Evolutionary conservation across 1,140 invertebrate genomes (phyloP).

Genomic region (Drosophila guanche): DNA sequence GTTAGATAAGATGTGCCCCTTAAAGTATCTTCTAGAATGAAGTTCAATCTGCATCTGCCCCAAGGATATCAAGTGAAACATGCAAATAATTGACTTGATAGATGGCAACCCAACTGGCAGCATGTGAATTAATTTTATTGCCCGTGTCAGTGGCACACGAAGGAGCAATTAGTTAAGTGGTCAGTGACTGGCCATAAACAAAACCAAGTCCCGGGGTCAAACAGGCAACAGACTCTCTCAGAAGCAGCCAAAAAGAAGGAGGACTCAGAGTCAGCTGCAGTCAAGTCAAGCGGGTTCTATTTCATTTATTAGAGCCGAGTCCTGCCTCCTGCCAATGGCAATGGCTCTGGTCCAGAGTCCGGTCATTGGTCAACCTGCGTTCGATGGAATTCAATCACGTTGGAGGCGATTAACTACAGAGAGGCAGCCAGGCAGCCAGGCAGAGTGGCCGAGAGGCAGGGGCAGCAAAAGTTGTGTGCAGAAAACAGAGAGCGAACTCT

Average conservation of each 20-base stretch:
- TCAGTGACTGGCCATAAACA: constrained; percentile 71
- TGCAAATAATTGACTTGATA: constrained; percentile 47
- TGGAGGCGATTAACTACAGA: constrained; percentile 74
- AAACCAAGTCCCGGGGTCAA: constrained; percentile 49
- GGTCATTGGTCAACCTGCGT: constrained; percentile 65
- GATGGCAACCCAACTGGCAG: constrained; percentile 16
- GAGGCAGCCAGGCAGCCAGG: constrained; percentile 30
- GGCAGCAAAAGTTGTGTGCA: constrained; percentile 49
- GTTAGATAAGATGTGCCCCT: neutral
- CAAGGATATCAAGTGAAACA: constrained; percentile 16
- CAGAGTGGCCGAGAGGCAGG: constrained; percentile 8
- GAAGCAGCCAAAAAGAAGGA: constrained; percentile 46
- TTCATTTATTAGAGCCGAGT: constrained; percentile 70
- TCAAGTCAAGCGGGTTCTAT: constrained; percentile 66
- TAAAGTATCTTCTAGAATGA: neutral
- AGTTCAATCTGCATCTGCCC: neutral
- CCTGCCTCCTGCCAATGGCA: constrained; percentile 1
- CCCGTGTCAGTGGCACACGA: constrained; percentile 74
- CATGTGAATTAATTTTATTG: constrained; percentile 66
- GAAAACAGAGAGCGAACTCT: constrained; percentile 43
- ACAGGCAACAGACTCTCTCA: constrained; percentile 51
- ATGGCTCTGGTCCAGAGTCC: neutral
- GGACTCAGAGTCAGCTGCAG: constrained; percentile 32
- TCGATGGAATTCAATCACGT: constrained; percentile 81
- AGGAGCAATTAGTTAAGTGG: constrained; percentile 79